phyloP scores from a whole-genome alignment of 2,113 vertebrate species.

The Mixornis gularis region DNA sequence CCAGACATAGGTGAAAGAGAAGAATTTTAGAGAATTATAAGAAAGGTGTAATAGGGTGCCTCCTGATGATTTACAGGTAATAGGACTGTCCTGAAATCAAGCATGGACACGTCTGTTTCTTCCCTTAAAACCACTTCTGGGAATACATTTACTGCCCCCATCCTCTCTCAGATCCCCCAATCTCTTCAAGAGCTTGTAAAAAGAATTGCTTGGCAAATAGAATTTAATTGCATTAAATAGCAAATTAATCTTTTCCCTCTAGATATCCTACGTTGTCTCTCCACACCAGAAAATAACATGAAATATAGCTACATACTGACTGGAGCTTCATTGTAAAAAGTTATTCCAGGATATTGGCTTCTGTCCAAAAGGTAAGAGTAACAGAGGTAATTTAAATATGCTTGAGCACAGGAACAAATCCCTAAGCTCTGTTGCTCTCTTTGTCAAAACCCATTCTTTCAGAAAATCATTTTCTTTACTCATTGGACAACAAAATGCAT shows the following conservation, averaged over 20 bases:
- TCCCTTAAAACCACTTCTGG: constrained; percentile 18
- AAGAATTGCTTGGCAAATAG: constrained; percentile 44
- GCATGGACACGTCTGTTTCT: neutral
- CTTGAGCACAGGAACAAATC: constrained; percentile 52
- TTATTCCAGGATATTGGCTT: constrained; percentile 44
- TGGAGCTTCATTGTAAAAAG: constrained; percentile 28
- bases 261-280: constrained; percentile 11
- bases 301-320: neutral
- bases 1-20: neutral
- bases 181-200: constrained; percentile 19
- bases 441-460: constrained; percentile 74
- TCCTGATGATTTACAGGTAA: neutral
- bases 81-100: neutral
- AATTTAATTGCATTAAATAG: constrained; percentile 65
- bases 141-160: neutral
- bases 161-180: neutral
- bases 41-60: neutral
- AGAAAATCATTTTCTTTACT: constrained; percentile 78
- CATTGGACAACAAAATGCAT: constrained; percentile 76
- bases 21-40: neutral
- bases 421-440: constrained; percentile 54
- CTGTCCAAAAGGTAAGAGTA: constrained; percentile 56
- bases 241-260: constrained; percentile 54
- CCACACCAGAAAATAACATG: constrained; percentile 18
- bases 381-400: constrained; percentile 65